These are phyloP conservation scores for Baronia brevicornis DNA, from an alignment of 2,888 invertebrate species.

Conservation along the genomic window DNA sequence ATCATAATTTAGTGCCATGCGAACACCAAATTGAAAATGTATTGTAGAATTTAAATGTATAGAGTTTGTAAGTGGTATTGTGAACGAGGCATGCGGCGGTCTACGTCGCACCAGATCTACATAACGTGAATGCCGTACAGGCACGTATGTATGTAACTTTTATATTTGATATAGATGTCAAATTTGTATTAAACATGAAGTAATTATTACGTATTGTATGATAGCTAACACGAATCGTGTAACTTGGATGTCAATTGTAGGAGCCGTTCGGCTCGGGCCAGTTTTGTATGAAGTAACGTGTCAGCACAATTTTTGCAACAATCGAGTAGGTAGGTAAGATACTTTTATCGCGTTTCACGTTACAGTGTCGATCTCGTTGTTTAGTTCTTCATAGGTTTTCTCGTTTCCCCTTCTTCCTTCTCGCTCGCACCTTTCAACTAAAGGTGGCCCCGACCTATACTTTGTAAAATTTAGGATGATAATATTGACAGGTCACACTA, in stretches of 20 bases:
- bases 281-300: conserved; percentile 58
- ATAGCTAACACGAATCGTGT: conserved; percentile 65
- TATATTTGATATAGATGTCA: conserved; percentile 71
- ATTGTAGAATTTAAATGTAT: conserved; percentile 36
- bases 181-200: conserved; percentile 46
- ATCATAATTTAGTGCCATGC: conserved; percentile 48
- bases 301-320: conserved; percentile 68
- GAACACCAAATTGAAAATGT: conserved; percentile 56
- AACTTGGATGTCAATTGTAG: conserved; percentile 74
- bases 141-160: conserved; percentile 21
- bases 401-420: conserved; percentile 26
- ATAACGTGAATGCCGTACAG: conserved; percentile 9
- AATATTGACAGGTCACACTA: too few species aligned
- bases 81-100: conserved; percentile 15
- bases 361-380: conserved; percentile 38
- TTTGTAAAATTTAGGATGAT: too few species aligned
- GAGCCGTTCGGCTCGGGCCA: conserved; percentile 45
- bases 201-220: conserved; percentile 53
- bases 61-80: conserved; percentile 25
- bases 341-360: conserved; percentile 57
- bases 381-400: conserved; percentile 38
- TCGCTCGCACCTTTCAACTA: conserved; percentile 22
- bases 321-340: conserved; percentile 43
- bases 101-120: not conserved
- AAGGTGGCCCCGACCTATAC: conserved; percentile 13